Conservation (phyloP, 2,113 vertebrate genomes). For the Patagioenas fasciata region DNA sequence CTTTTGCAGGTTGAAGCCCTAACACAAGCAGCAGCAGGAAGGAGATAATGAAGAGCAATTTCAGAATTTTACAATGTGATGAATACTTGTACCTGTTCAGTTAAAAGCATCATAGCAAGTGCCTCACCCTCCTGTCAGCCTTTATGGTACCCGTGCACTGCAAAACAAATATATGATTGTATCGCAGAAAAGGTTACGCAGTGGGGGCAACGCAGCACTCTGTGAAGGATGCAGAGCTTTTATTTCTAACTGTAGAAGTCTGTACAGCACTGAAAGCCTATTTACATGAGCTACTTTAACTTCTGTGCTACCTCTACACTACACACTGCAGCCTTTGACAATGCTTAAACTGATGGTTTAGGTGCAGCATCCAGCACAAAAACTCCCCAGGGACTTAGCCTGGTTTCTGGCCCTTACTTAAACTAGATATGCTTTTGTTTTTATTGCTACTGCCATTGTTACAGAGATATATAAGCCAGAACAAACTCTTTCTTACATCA, state of each 20-base stretch:
- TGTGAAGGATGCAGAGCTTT: neutral
- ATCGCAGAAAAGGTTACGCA: neutral
- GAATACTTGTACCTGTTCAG: neutral
- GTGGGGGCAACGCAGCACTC: neutral
- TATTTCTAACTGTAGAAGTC: neutral
- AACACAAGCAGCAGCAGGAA: neutral
- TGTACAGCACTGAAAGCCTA: neutral
- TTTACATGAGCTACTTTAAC: neutral
- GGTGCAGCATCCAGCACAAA: neutral
- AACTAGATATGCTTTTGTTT: neutral
- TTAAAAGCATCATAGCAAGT: neutral
- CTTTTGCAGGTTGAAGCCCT: neutral
- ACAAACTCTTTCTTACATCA: neutral
- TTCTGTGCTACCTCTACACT: neutral
- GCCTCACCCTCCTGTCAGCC: neutral
- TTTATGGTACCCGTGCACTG: neutral
- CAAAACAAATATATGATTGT: accelerated
- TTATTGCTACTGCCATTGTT: neutral
- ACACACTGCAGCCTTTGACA: neutral
- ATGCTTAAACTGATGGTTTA: neutral
- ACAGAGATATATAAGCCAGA: neutral
- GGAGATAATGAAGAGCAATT: neutral
- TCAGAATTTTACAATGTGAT: neutral
- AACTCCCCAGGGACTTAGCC: neutral
- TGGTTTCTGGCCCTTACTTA: neutral